Evolutionary conservation across 2,797 vertebrate genomes (phyloP).

Genomic region (Eulemur mongoz): DNA sequence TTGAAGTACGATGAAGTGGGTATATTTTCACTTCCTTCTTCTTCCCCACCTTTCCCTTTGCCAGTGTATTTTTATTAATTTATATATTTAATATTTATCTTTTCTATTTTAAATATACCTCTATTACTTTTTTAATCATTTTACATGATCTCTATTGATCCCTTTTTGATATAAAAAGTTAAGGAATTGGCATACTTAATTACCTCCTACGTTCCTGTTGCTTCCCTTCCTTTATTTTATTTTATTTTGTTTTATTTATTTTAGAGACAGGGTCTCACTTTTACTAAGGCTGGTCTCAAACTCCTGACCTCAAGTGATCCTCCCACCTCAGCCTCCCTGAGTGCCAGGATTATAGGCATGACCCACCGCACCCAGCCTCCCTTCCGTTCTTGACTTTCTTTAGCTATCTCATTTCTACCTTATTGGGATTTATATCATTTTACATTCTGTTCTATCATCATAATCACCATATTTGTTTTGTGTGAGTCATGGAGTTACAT

Average conservation of each 20-base stretch:
- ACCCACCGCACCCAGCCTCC: no score
- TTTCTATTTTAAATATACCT: neutral
- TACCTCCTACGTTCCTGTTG: neutral
- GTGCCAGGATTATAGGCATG: no score
- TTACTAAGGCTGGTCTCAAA: no score
- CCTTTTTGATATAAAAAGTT: neutral
- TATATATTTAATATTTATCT: neutral
- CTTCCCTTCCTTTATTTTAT: neutral
- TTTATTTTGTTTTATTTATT: no score
- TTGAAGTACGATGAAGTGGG: neutral
- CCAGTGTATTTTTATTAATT: conserved; percentile 13
- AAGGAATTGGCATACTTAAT: neutral
- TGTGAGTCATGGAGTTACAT: neutral
- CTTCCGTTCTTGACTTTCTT: neutral
- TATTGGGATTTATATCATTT: neutral
- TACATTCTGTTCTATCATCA: neutral
- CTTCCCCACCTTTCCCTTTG: neutral
- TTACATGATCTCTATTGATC: neutral
- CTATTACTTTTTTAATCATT: neutral
- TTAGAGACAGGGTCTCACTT: no score
- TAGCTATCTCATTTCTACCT: neutral
- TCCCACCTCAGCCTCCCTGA: no score
- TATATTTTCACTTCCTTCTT: neutral
- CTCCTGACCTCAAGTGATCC: no score
- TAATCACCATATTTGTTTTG: neutral